Base-by-base conservation (phyloP, 2,797 vertebrate genomes). In the Adrianichthys oophorus region DNA sequence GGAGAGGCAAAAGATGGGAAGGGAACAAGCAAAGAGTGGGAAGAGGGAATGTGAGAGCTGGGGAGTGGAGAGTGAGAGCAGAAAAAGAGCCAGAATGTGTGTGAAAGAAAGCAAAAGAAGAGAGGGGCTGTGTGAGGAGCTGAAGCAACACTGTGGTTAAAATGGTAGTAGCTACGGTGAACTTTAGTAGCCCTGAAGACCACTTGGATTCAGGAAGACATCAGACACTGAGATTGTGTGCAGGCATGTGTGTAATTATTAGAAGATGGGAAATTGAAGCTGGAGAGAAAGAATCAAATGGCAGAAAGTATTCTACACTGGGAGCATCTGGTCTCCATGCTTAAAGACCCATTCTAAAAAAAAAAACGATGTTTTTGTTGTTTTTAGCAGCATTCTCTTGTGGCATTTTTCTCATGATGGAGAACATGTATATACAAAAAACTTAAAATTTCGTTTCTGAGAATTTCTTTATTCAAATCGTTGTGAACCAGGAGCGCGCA, bases 161-260 rank as follows among this genome's bases (percentile, higher is more conserved):
- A 77, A 86, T 74, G 72, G 73, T 66, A 77, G 79, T 66, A 77
- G 79, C 62, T 71, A 59, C 44, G 49, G 62, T 70, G 65, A 65
- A 80, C 70, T 77, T 86, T 56, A 66, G 62, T 71, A 72, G 56
- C 70, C 47, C 56, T 61, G 65, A 56, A 83, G 69, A 80, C 32
- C 65, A 70, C 77, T 85, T 65, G 82, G 59, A 74, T 71, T 70
- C 52, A 52, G 32, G 40, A 51, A 68, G 55, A 63, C 50, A 62
- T 46, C 7, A 49, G 19, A 21, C 26, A 50, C 23, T 45, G 24
- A 7, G 40, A 49, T 21, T 37, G 6, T 7, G 19, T 41, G 21
- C 41, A 23, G n/a, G 12, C 2, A 21, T 14, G 24, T 24, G 37
- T 59, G 37, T 62, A 66, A 56, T 68, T 59, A 70, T 53, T 17